Conservation (phyloP, 2,113 vertebrate genomes). For the Lophochroa leadbeateri region DNA sequence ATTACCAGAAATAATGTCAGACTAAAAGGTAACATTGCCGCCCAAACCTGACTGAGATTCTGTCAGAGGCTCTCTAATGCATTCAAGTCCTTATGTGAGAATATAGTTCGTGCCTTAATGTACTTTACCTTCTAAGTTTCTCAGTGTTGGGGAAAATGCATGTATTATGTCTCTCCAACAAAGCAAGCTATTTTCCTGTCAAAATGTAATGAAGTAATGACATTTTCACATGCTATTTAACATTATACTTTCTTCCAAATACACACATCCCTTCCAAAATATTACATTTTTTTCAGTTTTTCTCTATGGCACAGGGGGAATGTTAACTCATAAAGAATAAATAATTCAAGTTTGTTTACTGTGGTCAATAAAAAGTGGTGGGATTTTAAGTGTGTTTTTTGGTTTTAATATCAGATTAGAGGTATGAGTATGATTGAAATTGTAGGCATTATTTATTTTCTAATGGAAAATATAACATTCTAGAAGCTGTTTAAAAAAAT, state of each 20-base stretch:
- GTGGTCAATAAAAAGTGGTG: not conserved
- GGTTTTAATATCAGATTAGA: not conserved
- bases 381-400: not conserved
- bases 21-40: fast-evolving
- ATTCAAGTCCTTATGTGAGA: not conserved
- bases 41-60: not conserved
- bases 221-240: not conserved
- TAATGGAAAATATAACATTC: not conserved
- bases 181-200: not conserved
- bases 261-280: not conserved
- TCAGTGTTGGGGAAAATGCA: fast-evolving
- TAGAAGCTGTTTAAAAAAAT: not conserved
- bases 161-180: not conserved
- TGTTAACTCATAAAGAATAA: not conserved
- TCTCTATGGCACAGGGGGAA: not conserved
- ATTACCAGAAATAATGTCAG: not conserved
- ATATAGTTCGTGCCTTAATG: not conserved
- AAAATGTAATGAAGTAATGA: not conserved
- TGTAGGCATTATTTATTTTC: not conserved
- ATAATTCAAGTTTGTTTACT: not conserved
- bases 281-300: not conserved
- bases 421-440: not conserved
- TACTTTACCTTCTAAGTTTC: not conserved
- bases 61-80: not conserved
- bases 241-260: not conserved